Base-by-base conservation (phyloP, 2,797 vertebrate species). In the Zenarchopterus dispar region DNA sequence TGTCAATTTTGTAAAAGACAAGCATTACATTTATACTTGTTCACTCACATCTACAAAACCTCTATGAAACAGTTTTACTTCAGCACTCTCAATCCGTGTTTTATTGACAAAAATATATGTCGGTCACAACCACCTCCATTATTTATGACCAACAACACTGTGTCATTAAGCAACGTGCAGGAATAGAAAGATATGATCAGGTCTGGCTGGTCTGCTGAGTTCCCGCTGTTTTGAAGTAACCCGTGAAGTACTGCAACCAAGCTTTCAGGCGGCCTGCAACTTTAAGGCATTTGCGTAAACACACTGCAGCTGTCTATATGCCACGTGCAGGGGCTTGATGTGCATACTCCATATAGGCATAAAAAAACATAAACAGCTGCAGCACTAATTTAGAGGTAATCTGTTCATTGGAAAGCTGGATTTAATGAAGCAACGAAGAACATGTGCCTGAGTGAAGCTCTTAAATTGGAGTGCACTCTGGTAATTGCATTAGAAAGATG, bases 181-280 rank as follows among this genome's bases (percentile, higher is more conserved):
- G 62, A 82, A 87, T 82, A 80, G 84, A 75, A 77, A 78, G 45
- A 46, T 70, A 56, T 58, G 57, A 87, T 86, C 84, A 76, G 70
- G 86, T 84, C 75, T 68, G 70, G 49, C 84, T 67, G 73, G 82
- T 80, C 62, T 55, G 64, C 54, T 62, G 45, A 68, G 56, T 73
- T 60, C 50, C 26, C 9, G 8, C 17, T 41, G 42, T 64, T 43
- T 50, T 56, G 60, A 70, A 61, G 24, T 24, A 55, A 59, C 77
- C 55, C 43, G 56, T 49, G 23, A 64, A 60, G 42, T 4, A 64
- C 55, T 11, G 53, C 41, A 59, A 77, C 63, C 63, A 62, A 55
- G 48, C 51, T 55, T 81, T 68, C 31, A 53, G 62, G 66, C 74
- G 67, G 19, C 15, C 4, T 3, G 33, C 42, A 60, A 36, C 48